phyloP scores from a whole-genome alignment of 2,888 invertebrate species.

The Aphrophora alni region DNA sequence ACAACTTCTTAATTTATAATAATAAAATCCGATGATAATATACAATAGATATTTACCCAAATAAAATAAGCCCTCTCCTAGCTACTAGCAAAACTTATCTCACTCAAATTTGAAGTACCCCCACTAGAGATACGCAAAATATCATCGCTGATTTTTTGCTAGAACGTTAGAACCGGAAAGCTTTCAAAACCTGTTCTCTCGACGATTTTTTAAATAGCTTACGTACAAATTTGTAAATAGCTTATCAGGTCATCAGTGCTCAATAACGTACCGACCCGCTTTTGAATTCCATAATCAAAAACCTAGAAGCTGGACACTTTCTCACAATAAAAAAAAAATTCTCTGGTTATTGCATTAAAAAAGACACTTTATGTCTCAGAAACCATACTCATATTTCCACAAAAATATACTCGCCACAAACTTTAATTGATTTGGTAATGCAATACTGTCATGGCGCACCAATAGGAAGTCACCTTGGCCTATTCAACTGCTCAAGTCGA shows the following conservation, averaged over 20 bases:
- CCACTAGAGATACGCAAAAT: too few species aligned
- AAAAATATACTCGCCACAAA: not conserved
- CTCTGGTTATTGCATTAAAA: not conserved
- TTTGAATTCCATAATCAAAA: not conserved
- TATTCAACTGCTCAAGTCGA: too few species aligned
- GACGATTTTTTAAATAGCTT: not conserved
- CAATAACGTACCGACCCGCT: not conserved
- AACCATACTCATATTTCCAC: not conserved
- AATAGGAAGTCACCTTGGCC: conserved; percentile 5
- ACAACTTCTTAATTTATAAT: conserved; percentile 17
- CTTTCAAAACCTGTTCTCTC: too few species aligned
- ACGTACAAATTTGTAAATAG: not conserved
- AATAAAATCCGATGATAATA: too few species aligned
- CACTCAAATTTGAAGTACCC: too few species aligned
- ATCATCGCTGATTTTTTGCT: too few species aligned
- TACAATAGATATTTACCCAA: too few species aligned
- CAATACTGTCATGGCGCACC: conserved; percentile 13
- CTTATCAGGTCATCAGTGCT: not conserved
- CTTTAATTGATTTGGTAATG: conserved; percentile 16
- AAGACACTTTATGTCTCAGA: not conserved
- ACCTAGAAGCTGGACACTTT: not conserved
- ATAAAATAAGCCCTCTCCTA: not conserved
- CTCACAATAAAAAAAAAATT: too few species aligned
- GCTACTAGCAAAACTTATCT: too few species aligned
- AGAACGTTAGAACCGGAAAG: too few species aligned